Evolutionary conservation across 2,797 vertebrate species (phyloP).

Genomic region (Tragelaphus eurycerus): DNA sequence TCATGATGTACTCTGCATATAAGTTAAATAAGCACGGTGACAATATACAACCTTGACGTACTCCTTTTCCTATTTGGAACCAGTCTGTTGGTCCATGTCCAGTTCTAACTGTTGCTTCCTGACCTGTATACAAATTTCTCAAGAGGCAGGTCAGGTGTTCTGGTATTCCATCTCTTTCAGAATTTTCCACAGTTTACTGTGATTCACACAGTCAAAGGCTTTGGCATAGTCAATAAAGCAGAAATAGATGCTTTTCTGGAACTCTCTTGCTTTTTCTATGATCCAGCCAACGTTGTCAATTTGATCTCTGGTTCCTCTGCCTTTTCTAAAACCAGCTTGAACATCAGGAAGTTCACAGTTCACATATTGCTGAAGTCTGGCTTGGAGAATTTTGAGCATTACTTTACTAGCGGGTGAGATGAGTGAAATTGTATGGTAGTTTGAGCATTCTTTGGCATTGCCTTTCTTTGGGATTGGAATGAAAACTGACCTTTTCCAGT

Average conservation of each 20-base stretch:
- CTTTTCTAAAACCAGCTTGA: background rate
- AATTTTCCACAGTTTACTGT: background rate
- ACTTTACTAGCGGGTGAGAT: no score
- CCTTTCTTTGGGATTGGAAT: no score
- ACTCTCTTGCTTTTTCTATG: accelerated
- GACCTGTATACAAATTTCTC: background rate
- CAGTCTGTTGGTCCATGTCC: background rate
- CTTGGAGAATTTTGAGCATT: no score
- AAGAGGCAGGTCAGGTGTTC: background rate
- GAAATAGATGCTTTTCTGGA: background rate
- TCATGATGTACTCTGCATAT: background rate
- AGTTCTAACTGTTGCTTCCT: background rate
- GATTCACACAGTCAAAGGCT: background rate
- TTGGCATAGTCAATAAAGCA: background rate
- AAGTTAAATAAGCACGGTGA: background rate
- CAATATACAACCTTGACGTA: background rate
- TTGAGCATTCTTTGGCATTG: no score
- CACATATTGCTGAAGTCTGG: accelerated
- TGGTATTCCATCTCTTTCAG: background rate
- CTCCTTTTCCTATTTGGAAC: background rate
- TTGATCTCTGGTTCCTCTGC: background rate
- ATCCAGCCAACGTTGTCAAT: accelerated
- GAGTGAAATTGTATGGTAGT: no score
- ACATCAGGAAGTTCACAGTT: background rate
- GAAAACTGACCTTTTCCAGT: no score